Evolutionary conservation across 2,113 vertebrate species (phyloP), one percentile per base, ranked within the genome.

Genomic region (Ammodytes marinus): DNA sequence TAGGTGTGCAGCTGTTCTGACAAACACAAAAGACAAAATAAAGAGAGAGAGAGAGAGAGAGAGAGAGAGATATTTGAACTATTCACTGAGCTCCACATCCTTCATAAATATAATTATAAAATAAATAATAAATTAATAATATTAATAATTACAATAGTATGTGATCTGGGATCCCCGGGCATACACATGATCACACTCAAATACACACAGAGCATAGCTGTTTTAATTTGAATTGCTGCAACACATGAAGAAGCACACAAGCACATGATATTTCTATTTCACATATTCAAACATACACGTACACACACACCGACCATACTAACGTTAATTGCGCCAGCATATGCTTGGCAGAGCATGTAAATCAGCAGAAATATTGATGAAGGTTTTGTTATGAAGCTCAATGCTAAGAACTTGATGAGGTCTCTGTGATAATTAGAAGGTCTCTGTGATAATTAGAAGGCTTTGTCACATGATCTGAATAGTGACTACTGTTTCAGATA

Each of bases 321-420:
- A 69, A 83, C 77, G 87, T 83, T 93, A 89, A 93, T 91, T 93
- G 81, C 69, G 19, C 42, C 42, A 74, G 70, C 64, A 80, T 74
- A 87, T 83, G 91, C 87, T 92, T 72, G 66, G 74, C 80, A 74
- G 77, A 91, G 92, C 78, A 7, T 89, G 80, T 80, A 89, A 93
- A 89, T 87, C 73, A 57, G 60, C 50, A 85, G 82, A 86, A 89
- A 88, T 90, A 92, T 90, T 89, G 87, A 90, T 91, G 87, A 86
- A 77, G 43, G 40, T 86, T 91, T 90, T 89, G 89, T 88, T 83
- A 89, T 73, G 75, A 86, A 84, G 88, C 74, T 85, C 88, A 88
- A 88, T 78, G 69, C 77, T 80, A 77, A 86, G 85, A 74, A 91
- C 85, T 83, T 76, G 77, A 82, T 80, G 60, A 88, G 83, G 79